Evolutionary conservation across 2,113 vertebrate species (phyloP).

Genomic region (Laticauda colubrina): DNA sequence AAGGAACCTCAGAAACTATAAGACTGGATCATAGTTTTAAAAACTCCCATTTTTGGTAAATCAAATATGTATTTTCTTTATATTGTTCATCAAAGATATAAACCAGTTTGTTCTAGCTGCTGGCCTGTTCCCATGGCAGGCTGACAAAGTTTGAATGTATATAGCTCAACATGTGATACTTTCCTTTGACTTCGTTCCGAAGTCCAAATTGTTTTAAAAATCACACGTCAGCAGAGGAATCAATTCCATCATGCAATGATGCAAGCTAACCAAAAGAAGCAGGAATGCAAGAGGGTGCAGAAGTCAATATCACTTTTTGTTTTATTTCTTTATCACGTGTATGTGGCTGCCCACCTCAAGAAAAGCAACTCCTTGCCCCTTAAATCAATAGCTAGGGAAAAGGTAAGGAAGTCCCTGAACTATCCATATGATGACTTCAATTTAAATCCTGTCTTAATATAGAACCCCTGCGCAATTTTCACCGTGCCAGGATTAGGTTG

Average conservation of each 20-base stretch:
- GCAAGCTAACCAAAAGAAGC: not conserved
- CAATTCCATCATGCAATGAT: not conserved
- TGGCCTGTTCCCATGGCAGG: not conserved
- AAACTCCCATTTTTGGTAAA: not conserved
- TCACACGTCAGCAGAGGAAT: not conserved
- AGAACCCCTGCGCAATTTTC: not conserved
- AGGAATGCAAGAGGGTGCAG: not conserved
- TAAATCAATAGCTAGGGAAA: not conserved
- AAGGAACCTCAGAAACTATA: not conserved
- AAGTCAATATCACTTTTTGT: not conserved
- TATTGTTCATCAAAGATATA: not conserved
- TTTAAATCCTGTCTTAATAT: not conserved
- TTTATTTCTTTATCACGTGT: not conserved
- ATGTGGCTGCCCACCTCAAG: not conserved
- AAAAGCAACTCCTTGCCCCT: not conserved
- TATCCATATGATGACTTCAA: not conserved
- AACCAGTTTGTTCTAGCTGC: not conserved
- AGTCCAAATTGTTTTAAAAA: not conserved
- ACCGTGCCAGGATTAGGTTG: not conserved
- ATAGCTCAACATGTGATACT: no score
- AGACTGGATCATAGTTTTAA: not conserved
- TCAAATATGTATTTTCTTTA: not conserved
- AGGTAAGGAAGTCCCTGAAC: not conserved
- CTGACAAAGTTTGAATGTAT: not conserved
- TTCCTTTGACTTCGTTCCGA: not conserved